These are phyloP conservation scores for Myripristis murdjan DNA, from an alignment of 2,797 vertebrate species.

Conservation along the genomic window DNA sequence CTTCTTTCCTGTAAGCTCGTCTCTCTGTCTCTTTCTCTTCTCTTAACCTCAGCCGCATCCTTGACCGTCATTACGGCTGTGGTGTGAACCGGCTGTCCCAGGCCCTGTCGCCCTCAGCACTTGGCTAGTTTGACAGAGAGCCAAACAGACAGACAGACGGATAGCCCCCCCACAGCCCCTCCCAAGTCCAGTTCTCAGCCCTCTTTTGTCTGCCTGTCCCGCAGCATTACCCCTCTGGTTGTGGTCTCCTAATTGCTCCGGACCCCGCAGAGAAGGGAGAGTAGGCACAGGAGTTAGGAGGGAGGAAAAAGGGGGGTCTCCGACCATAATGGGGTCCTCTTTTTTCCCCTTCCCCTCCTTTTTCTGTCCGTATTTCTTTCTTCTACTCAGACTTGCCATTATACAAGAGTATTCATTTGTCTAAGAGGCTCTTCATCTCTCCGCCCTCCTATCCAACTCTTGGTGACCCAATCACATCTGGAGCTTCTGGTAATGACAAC, in stretches of 20 bases:
- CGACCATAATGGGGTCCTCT: constrained; percentile 52
- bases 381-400: constrained; percentile 57
- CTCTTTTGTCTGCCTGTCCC: constrained; percentile 85
- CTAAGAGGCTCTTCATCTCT: constrained; percentile 48
- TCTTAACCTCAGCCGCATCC: constrained; percentile 30
- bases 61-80: constrained; percentile 37
- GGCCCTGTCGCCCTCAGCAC: constrained; percentile 44
- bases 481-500: constrained; percentile 15
- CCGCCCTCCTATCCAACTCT: constrained; percentile 14
- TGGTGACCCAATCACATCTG: constrained; percentile 55
- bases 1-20: neutral
- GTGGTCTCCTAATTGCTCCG: constrained; percentile 84
- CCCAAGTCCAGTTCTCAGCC: constrained; percentile 62
- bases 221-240: constrained; percentile 81
- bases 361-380: constrained; percentile 41
- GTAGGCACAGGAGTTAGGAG: constrained; percentile 63
- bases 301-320: constrained; percentile 29
- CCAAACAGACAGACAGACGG: constrained; percentile 74
- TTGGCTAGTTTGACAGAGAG: constrained; percentile 72
- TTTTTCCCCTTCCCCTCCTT: constrained; percentile 6
- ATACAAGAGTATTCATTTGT: constrained; percentile 77
- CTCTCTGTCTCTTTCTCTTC: neutral
- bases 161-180: constrained; percentile 50
- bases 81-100: constrained; percentile 44
- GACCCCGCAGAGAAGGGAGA: constrained; percentile 73